Evolutionary conservation across 2,888 invertebrate species (phyloP).

Genomic region (Dysmachus trigonus): DNA sequence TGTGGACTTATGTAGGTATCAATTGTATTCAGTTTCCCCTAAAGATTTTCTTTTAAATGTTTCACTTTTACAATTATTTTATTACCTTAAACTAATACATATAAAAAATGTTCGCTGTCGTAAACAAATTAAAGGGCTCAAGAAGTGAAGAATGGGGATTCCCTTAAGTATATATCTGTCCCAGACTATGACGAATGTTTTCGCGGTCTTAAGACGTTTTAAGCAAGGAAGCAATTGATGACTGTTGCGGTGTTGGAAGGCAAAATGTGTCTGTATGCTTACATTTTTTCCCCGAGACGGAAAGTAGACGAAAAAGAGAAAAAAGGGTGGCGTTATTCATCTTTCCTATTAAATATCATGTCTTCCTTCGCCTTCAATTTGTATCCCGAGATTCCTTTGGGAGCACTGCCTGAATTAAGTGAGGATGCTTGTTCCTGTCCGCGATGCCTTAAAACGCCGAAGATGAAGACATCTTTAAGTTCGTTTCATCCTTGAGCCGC

Average conservation of each 20-base stretch:
- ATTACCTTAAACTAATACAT: background rate
- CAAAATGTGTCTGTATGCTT: background rate
- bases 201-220: background rate
- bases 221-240: background rate
- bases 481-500: background rate
- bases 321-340: background rate
- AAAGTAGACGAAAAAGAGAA: background rate
- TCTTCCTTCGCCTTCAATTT: background rate
- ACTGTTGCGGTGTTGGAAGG: background rate
- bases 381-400: background rate
- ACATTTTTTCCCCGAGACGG: background rate
- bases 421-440: background rate
- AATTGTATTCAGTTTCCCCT: too few species aligned
- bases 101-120: background rate
- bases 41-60: background rate
- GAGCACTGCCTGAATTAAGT: background rate
- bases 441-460: background rate
- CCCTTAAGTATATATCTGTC: background rate
- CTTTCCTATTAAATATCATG: background rate
- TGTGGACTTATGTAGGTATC: too few species aligned
- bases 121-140: background rate
- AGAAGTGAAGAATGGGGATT: background rate
- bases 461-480: background rate
- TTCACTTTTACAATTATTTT: background rate
- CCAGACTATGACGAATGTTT: background rate